Evolutionary conservation across 2,888 invertebrate genomes (phyloP).

Genomic region (Dasysyrphus albostriatus): DNA sequence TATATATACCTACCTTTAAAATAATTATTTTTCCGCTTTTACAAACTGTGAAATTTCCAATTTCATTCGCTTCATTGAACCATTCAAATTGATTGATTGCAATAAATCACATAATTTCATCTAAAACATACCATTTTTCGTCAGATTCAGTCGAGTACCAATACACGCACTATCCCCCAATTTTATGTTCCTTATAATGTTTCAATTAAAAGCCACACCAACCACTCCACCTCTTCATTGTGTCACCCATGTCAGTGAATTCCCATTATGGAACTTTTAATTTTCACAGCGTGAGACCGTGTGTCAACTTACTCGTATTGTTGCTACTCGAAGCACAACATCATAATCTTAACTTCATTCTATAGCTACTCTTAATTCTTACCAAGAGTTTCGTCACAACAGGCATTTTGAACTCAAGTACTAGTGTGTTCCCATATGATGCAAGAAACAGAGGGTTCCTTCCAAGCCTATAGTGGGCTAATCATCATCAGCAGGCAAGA

Average conservation of each 20-base stretch:
- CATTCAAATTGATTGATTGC: not conserved
- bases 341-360: slow-evolving; percentile 36
- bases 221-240: slow-evolving; percentile 27
- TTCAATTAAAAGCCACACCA: slow-evolving; percentile 67
- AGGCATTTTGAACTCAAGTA: slow-evolving; percentile 35
- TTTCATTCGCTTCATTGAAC: not conserved
- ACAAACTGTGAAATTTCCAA: not conserved
- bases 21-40: too few relatives aligned
- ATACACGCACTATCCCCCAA: slow-evolving; percentile 22
- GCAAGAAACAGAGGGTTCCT: slow-evolving; percentile 20
- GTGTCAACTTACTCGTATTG: slow-evolving; percentile 38
- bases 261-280: slow-evolving; percentile 62
- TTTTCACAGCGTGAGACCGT: slow-evolving; percentile 61
- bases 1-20: too few relatives aligned
- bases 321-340: slow-evolving; percentile 29
- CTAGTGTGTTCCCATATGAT: slow-evolving; percentile 51
- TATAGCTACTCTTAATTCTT: slow-evolving; percentile 27
- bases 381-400: slow-evolving; percentile 48
- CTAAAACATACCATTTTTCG: slow-evolving; percentile 49
- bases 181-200: slow-evolving; percentile 44
- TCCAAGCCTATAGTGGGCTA: slow-evolving; percentile 36
- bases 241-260: slow-evolving; percentile 29
- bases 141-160: slow-evolving; percentile 10
- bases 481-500: slow-evolving; percentile 42
- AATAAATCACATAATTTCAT: slow-evolving; percentile 52